Percentiles rank a stretch among this genome's conserved stretches.
Evolutionary conservation across 2,113 vertebrate species (phyloP).

Genomic region (Aphelocoma coerulescens): DNA sequence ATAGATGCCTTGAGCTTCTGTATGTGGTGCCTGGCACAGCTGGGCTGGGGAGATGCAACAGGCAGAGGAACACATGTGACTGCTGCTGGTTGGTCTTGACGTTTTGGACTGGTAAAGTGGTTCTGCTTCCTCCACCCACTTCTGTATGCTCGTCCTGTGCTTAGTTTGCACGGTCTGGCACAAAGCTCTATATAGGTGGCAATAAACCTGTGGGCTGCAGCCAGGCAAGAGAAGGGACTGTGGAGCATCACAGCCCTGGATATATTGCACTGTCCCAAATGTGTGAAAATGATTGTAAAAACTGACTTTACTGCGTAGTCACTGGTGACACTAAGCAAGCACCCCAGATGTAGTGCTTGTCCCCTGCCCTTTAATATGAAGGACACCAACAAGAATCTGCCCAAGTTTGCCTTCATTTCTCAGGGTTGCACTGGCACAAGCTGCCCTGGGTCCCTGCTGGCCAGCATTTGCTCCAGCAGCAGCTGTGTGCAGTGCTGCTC

Average conservation of each 20-base stretch:
- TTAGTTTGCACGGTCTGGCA: not conserved
- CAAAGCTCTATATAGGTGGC: fast-evolving
- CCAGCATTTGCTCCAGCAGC: not conserved
- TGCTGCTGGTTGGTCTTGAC: not conserved
- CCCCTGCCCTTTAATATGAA: not conserved
- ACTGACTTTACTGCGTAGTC: not conserved
- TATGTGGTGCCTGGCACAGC: not conserved
- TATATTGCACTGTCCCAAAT: not conserved
- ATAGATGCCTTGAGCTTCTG: not conserved
- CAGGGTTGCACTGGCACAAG: not conserved
- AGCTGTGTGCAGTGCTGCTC: not conserved
- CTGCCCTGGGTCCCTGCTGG: not conserved
- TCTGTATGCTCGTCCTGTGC: not conserved
- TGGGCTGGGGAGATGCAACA: not conserved
- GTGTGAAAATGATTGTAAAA: not conserved
- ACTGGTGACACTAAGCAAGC: not conserved
- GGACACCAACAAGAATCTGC: not conserved
- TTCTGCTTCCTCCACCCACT: not conserved
- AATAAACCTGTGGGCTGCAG: not conserved
- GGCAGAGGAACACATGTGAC: not conserved
- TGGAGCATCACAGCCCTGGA: not conserved
- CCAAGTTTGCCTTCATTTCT: not conserved
- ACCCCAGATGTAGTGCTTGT: not conserved
- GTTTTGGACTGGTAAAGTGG: not conserved
- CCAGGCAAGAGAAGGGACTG: not conserved